Evolutionary conservation across 2,797 vertebrate genomes (phyloP), one percentile per base, ranked within the genome.

Genomic region (Perodicticus potto): DNA sequence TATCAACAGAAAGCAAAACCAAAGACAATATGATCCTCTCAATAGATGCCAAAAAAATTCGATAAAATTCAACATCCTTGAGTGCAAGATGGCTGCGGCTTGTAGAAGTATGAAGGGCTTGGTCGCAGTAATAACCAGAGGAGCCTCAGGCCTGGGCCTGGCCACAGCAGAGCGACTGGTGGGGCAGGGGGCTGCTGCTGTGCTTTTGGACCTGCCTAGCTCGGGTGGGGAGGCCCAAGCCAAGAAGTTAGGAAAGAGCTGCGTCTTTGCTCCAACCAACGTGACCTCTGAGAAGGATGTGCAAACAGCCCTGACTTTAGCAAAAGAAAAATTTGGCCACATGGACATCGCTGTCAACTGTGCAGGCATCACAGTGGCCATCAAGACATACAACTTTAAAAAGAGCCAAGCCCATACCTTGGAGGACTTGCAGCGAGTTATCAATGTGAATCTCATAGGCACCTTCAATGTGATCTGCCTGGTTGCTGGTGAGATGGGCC

Each of bases 391-490:
- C 97, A 99, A 99, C 98, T 97, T 98, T 2, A 99, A 99, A 94
- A 99, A 99, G 97, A 98, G 98, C n/a, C 0, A 96, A 7, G 97
- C 98, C 61, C 99, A 99, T 98, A 98, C 95, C 93, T 98, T 99
- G 97, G 99, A 99, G 83, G 99, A 99, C 95, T 99, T 99, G 97
- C 99, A 99, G 89, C 98, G 98, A 5, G 99, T 99, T 34, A 98
- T 99, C 94, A 99, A 98, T 80, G 99, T 99, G 95, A 99, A 99
- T 97, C 98, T 99, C 10, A 98, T 98, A 4, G 99, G 99, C 23
- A 99, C 99, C 1, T 99, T 99, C 97, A 99, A 99, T 27, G 99
- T 99, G 93, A 99, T 99, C 83, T 99, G 99, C 19, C 98, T 99
- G 0, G 98, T 99, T 2, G 99, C 98, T 7, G 98, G 98, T 0